Evolutionary conservation across 1,140 invertebrate genomes (phyloP), one percentile per base, ranked within the genome.

Genomic region (Drosophila simulans): DNA sequence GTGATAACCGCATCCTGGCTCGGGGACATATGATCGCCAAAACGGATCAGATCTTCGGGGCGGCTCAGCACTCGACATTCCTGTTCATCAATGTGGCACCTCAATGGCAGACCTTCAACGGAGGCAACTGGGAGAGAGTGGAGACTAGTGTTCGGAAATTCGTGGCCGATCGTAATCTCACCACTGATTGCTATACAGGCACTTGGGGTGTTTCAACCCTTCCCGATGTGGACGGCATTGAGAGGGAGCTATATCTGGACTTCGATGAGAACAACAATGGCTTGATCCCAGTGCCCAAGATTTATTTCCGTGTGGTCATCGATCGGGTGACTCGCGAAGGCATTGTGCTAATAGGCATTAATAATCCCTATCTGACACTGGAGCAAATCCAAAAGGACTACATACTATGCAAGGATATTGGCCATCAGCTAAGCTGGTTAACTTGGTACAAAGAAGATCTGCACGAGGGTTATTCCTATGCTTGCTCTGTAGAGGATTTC

Each of bases 1-100:
- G 45, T 5, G 79, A 83, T 1, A 54, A 91, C 69, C 77, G 90
- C 0, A 94, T 92, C 76, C 77, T 96, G 51, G 92, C 95, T 0
- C 93, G 94, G n/a, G 95, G 95, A 31, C 95, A 96, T 73, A 91
- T 96, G 51, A 91, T 94, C 0, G 95, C 95, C 4, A 95, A 95
- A 74, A 93, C 93, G 31, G 95, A 96, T 85, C 94, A 94, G 46
- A 93, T 95, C 3, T 95, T 94, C 70, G 95, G 93, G 0, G 90
- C 93, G 1, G 93, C 94, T 7, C 95, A 96, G 75, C 92, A 93
- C 2, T 90, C 94, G 1, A 95, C 95, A 0, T 95, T 95, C 78
- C 94, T 94, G 56, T 96, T 94, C 77, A 93, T 95, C 5, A 96
- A 96, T 86, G 93, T 93, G 20, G 94, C 93, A 0, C 95, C 95